Base-by-base conservation (phyloP, 23 tunicate species). In the Aplidium turbinatum region DNA sequence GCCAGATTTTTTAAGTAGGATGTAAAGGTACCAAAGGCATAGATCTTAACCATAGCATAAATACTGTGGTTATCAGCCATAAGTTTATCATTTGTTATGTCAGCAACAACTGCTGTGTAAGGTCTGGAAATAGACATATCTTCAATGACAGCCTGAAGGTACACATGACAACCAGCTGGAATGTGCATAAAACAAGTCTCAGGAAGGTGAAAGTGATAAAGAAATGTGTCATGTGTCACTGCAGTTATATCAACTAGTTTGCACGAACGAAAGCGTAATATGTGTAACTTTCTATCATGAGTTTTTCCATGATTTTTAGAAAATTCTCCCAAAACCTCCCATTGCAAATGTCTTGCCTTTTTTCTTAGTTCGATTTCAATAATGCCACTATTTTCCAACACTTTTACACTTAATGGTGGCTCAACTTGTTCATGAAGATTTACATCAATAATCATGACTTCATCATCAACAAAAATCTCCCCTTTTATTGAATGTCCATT, bases 91-190 rank as follows among this genome's bases (percentile, higher is more conserved):
- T 61, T 39, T 3, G 47, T 6, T 6, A 90, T 1, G 27, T 24
- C 22, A 3, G 75, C 65, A 1, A 72, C 2, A 19, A 78, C 82
- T 2, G 71, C 76, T 22, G 97, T 90, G 76, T 90, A 90, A 23
- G 97, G 97, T 33, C 85, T 48, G 11, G 50, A 16, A 0, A 90
- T 73, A 3, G 47, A 35, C 19, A 90, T 75, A 33, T 56, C 85
- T 38, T 78, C 89, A 45, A 90, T 63, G 0, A 33, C 68, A 46
- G 80, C 85, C 55, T 90, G 68, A 4, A 90, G 65, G 33, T 72
- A 83, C 0, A 90, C 90, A 63, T 90, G 97, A 64, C 31, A 48
- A 21, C 97, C 97, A 11, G 66, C 56, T 1, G 97, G 89, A 3
- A 78, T 78, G 4, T 33, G 13, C 81, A 90, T 77, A 30, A 63